A percentile compares a stretch with the other conserved stretches of the same genome.
These are phyloP conservation scores for Procavia capensis DNA, from an alignment of 2,113 vertebrate species.

Conservation along the genomic window DNA sequence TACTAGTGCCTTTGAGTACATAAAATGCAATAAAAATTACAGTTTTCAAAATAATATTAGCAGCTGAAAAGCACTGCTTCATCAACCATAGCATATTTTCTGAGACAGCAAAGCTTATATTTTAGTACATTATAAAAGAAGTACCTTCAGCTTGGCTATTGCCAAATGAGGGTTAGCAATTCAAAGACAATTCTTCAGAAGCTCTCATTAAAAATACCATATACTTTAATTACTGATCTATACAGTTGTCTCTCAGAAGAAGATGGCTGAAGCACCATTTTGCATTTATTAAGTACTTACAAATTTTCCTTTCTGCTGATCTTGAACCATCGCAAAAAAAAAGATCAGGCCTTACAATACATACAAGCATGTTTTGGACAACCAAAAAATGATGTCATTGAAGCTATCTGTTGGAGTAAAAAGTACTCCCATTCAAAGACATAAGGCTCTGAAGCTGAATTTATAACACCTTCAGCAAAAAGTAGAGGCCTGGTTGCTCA, in stretches of 20 bases:
- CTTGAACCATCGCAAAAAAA: background rate
- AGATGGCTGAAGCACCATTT: background rate
- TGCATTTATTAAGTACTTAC: background rate
- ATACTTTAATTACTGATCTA: background rate
- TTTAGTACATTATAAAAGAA: background rate
- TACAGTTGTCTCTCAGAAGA: background rate
- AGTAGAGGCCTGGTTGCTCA: too few relatives aligned
- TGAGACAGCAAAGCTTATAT: background rate
- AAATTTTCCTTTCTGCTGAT: background rate
- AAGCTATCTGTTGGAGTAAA: background rate
- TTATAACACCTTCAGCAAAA: background rate
- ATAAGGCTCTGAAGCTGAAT: background rate
- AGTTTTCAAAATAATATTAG: background rate
- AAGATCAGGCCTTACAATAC: background rate
- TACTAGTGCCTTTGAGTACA: too few relatives aligned
- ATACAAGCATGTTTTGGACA: background rate
- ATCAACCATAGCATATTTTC: background rate
- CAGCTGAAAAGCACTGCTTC: background rate
- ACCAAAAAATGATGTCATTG: background rate
- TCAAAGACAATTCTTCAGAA: background rate
- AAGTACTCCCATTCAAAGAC: background rate
- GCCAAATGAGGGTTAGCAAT: background rate
- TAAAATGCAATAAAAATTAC: background rate
- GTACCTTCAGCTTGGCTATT: background rate
- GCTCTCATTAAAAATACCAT: background rate